Evolutionary conservation across 2,113 vertebrate genomes (phyloP).

Genomic region (Atrichornis clamosus): DNA sequence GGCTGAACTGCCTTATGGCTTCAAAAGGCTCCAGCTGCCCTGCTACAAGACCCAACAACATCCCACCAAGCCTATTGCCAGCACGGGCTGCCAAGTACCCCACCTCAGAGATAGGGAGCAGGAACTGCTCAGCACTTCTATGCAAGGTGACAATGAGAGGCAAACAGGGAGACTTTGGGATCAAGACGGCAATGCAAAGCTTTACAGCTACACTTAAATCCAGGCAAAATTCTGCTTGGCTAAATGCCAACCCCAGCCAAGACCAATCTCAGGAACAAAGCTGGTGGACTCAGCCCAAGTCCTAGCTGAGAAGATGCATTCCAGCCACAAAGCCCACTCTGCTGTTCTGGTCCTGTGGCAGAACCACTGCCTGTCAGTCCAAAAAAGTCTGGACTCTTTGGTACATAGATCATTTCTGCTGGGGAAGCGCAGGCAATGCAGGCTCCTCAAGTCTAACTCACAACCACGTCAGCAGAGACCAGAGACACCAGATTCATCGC

Average conservation of each 20-base stretch:
- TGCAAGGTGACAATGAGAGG: not conserved
- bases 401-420: fast-evolving
- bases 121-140: not conserved
- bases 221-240: not conserved
- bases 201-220: not conserved
- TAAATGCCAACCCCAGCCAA: not conserved
- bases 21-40: not conserved
- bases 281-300: not conserved
- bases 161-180: not conserved
- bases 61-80: not conserved
- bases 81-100: not conserved
- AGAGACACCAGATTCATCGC: not conserved
- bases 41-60: not conserved
- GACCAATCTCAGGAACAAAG: not conserved
- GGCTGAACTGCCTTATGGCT: not conserved
- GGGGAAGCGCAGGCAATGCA: not conserved
- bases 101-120: not conserved
- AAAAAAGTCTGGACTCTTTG: not conserved
- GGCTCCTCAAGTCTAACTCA: not conserved
- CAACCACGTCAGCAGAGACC: not conserved
- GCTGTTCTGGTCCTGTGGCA: not conserved
- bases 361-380: not conserved
- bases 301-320: not conserved
- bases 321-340: not conserved
- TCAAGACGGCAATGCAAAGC: not conserved